Evolutionary conservation across 2,797 vertebrate genomes (phyloP).

Genomic region (Aplochiton taeniatus): DNA sequence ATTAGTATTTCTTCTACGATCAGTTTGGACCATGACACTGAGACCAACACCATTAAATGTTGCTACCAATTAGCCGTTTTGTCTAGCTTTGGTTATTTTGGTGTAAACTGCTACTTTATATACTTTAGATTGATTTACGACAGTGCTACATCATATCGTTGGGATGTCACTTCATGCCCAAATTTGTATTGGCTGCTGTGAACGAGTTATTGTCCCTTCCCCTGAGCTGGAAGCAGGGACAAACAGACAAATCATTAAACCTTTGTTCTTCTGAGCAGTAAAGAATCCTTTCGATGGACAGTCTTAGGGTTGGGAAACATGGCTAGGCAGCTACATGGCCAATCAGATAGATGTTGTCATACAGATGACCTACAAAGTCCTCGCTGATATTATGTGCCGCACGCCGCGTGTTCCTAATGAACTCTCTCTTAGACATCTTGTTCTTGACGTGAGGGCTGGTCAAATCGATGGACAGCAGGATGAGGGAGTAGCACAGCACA

Average conservation of each 20-base stretch:
- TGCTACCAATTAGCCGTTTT: too few species aligned
- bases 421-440: conserved; percentile 99
- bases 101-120: too few species aligned
- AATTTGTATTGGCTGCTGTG: too few species aligned
- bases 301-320: conserved; percentile 24
- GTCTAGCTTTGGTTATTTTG: too few species aligned
- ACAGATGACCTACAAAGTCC: conserved; percentile 98
- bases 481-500: conserved; percentile 97
- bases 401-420: conserved; percentile 95
- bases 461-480: conserved; percentile 97
- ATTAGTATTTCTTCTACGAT: too few species aligned
- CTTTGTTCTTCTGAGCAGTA: conserved; percentile 45
- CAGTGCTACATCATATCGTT: conserved; percentile 12
- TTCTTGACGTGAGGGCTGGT: conserved; percentile 98
- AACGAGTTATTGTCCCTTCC: not conserved
- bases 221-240: conserved; percentile 11
- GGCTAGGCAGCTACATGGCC: conserved; percentile 94
- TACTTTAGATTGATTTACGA: conserved; percentile 10
- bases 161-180: too few species aligned
- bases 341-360: conserved; percentile 99
- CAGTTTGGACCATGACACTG: too few species aligned
- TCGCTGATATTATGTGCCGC: conserved; percentile 98
- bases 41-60: too few species aligned
- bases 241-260: conserved; percentile 36
- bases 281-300: conserved; percentile 8